These are phyloP conservation scores for Clarias laeviceps DNA, from an alignment of 2,797 vertebrate species.

Conservation along the genomic window DNA sequence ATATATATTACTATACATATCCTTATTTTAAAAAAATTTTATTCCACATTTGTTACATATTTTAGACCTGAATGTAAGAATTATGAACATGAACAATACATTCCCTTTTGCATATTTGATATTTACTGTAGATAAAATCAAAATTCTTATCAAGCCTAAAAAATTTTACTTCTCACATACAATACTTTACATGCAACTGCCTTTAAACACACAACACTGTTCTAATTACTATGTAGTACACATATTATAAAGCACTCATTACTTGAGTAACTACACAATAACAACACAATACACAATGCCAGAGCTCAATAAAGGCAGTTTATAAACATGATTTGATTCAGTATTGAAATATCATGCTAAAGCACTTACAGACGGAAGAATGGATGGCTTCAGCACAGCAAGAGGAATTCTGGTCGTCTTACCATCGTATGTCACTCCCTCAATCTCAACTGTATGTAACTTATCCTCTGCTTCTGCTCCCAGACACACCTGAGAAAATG, in stretches of 20 bases:
- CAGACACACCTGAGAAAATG: constrained; percentile 73
- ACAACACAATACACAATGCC: background rate
- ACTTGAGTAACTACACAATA: background rate
- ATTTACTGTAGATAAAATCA: background rate
- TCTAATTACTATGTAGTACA: background rate
- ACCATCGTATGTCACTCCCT: constrained; percentile 76
- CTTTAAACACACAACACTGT: background rate
- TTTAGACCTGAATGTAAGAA: background rate
- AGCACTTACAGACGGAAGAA: constrained; percentile 78
- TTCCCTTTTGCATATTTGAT: no score
- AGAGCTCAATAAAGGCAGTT: background rate
- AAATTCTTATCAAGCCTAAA: background rate
- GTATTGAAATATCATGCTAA: background rate
- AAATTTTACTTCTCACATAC: no score
- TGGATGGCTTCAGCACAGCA: constrained; percentile 76
- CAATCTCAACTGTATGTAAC: constrained; percentile 79
- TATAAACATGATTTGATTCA: background rate
- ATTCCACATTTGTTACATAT: background rate
- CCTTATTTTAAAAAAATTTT: no score
- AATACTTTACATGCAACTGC: background rate
- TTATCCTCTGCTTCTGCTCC: constrained; percentile 79
- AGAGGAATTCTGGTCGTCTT: constrained; percentile 77
- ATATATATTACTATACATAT: no score
- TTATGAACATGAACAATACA: background rate
- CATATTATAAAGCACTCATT: background rate